These are phyloP conservation scores for Oplegnathus fasciatus DNA, from an alignment of 2,113 vertebrate genomes.

Conservation along the genomic window DNA sequence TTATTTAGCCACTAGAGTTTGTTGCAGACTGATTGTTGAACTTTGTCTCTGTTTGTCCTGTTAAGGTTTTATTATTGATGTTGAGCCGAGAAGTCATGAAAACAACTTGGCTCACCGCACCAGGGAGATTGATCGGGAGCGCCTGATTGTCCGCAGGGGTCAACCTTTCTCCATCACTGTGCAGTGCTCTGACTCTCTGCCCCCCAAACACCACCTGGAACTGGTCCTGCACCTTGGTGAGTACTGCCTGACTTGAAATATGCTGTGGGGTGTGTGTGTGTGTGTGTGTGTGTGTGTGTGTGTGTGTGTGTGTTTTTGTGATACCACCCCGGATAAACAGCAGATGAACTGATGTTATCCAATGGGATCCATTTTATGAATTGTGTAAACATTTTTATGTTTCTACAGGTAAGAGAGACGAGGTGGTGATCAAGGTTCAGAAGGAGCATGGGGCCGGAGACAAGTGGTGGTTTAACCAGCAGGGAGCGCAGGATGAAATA, in stretches of 20 bases:
- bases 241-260: constrained; percentile 14
- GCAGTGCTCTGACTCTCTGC: constrained; percentile 77
- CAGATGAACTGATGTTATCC: not conserved
- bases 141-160: constrained; percentile 86
- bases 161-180: constrained; percentile 86
- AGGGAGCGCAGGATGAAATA: constrained; percentile 71
- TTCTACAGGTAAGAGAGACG: constrained; percentile 82
- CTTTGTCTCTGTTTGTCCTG: not conserved
- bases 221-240: constrained; percentile 83
- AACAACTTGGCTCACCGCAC: constrained; percentile 89
- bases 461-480: constrained; percentile 83
- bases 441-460: constrained; percentile 20
- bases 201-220: constrained; percentile 74
- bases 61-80: constrained; percentile 67
- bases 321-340: not conserved
- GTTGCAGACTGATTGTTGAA: not conserved
- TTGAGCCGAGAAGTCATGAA: constrained; percentile 79
- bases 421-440: constrained; percentile 81
- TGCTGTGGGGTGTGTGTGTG: too few relatives aligned
- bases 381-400: not conserved
- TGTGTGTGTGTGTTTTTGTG: too few relatives aligned
- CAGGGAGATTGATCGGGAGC: constrained; percentile 83
- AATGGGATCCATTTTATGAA: not conserved
- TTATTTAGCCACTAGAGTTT: not conserved
- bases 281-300: too few relatives aligned